phyloP scores from a whole-genome alignment of 2,888 invertebrate species.

The Beris morrisii region DNA sequence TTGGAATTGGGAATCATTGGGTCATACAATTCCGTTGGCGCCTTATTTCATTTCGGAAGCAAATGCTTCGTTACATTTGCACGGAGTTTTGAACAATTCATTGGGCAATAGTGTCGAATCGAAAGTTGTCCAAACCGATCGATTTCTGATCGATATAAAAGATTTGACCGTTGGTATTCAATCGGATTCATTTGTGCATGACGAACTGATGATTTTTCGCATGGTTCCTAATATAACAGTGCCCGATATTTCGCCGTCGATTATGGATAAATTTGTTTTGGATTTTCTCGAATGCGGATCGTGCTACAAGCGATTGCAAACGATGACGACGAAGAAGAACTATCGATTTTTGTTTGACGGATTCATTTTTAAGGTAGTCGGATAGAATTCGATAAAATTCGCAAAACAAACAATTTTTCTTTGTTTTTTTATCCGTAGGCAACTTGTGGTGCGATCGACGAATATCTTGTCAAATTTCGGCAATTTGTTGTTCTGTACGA shows the following conservation, averaged over 20 bases:
- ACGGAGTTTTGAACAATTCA: constrained; percentile 40
- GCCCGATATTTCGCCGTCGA: constrained; percentile 58
- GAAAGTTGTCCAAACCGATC: constrained; percentile 40
- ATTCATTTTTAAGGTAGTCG: constrained; percentile 47
- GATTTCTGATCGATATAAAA: constrained; percentile 22
- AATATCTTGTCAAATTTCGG: constrained; percentile 64
- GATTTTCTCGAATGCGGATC: constrained; percentile 52
- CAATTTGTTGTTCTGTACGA: constrained; percentile 48
- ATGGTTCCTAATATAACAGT: constrained; percentile 58
- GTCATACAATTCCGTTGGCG: constrained; percentile 34
- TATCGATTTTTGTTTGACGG: constrained; percentile 48
- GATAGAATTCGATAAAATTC: background rate
- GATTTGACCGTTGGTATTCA: constrained; percentile 58
- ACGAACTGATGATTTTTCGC: constrained; percentile 55
- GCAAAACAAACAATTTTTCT: constrained; percentile 9
- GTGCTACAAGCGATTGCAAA: constrained; percentile 49
- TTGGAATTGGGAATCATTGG: constrained; percentile 30
- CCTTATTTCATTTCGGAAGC: constrained; percentile 44
- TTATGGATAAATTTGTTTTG: constrained; percentile 53
- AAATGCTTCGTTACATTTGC: constrained; percentile 41
- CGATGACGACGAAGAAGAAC: constrained; percentile 46
- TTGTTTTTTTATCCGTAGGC: constrained; percentile 56
- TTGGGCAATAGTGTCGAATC: constrained; percentile 41
- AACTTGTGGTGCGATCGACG: constrained; percentile 63
- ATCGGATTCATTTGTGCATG: constrained; percentile 60